Evolutionary conservation across 1,140 invertebrate species (phyloP), one percentile per base, ranked within the genome.

Genomic region (Sycobia sp.): DNA sequence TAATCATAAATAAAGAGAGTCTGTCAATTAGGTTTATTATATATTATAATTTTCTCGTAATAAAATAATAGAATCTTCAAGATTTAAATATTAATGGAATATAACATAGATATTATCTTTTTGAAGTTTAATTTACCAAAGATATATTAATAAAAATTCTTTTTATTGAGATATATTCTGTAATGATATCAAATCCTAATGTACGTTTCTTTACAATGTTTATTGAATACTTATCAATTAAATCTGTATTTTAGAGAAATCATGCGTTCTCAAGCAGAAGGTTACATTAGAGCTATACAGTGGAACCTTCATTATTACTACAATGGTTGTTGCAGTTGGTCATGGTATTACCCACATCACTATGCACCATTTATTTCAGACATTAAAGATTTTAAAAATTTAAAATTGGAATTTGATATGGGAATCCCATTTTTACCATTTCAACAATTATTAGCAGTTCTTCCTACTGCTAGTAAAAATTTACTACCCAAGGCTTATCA

Each of bases 221-320:
- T 38, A 36, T 43, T 25, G 39, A 20, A 39, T 22, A 22, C 20
- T 23, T 44, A 36, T 25, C 4, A 34, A 22, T 39, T 11, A 25
- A 38, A 27, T 38, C 29, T 59, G 3, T n/a, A 27, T 62, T 79
- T 82, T 67, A 92, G 91, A 2, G 88, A 92, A 66, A 88, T 93
- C 11, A 74, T 96, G 66, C 80, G 84, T 47, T 86, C 88, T n/a
- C 91, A 97, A 79, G 92, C 91, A 1, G 87, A 89, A 73, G 89
- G 91, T 47, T 99, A 98, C 78, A 90, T 99, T 8, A 83, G 87
- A 55, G 96, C 94, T 0, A 89, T 99, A 57, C 96, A 99, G 71
- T 99, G 97, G 97, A 96, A 96, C 74, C 82, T 99, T 4, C 86
- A 91, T 73, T 99, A 99, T 80, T 99, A 99, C 77, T 99, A 97